Base-by-base conservation (phyloP, 1,140 invertebrate genomes). In the Bombus balteatus region DNA sequence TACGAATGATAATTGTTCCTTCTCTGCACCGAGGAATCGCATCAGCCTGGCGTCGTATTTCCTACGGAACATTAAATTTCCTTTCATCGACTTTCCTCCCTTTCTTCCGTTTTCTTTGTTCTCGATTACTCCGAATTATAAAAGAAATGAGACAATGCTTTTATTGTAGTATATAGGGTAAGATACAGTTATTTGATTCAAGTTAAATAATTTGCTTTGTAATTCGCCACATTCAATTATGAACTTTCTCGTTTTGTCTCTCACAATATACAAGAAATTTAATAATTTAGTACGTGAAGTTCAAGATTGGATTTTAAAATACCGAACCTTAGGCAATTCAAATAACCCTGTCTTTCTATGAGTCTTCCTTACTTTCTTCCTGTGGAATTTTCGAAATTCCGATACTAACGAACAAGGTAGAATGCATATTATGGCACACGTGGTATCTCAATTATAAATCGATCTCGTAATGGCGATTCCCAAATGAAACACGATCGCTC, bases 1-100 rank as follows among this genome's bases (percentile, higher is more conserved):
- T 65, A 68, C 79, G 53, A 79, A 65, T 82, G 76, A 89, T 87
- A 90, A 83, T 83, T 83, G 74, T 41, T 83, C n/a, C 22, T 22
- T 18, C n/a, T 34, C 18, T 76, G 32, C 66, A 34, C 25, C 15
- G 1, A 6, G 5, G 25, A 22, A 83, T 76, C 71, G 25, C 66
- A 66, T 66, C n/a, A 37, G 22, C 32, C 65, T 68, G 32, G 25
- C 32, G 1, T 22, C 47, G 13, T 15, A 41, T 62, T 83, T 74
- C n/a, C 13, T 39, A 39, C 22, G 37, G 13, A 47, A 43, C 72
- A n/a, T 37, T 37, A 47, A 74, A 43, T 37, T 47, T 62, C 4
- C 66, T 28, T 22, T 37, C n/a, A 10, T 82, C 34, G 28, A 37
- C 71, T 47, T 75, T 70, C 77, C n/a, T 37, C 59, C 2, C 12